Conservation (phyloP, 2,797 vertebrate genomes). For the Esox lucius region DNA sequence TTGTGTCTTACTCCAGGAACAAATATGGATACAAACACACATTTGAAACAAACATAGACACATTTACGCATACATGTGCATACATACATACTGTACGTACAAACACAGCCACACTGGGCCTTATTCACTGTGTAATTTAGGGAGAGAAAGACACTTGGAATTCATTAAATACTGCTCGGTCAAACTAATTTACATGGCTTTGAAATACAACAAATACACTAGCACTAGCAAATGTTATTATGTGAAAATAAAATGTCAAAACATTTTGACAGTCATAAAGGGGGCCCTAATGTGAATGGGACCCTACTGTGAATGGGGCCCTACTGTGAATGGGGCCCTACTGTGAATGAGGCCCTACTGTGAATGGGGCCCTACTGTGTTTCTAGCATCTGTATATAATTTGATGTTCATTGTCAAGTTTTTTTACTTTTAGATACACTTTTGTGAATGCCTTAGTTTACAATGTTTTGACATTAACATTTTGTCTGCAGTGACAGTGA, state of each 20-base stretch:
- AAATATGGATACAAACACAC: conserved; percentile 36
- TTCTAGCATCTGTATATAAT: conserved; percentile 18
- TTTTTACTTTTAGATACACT: too few species aligned
- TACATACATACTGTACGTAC: background rate
- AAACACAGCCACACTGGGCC: background rate
- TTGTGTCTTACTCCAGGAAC: conserved; percentile 31
- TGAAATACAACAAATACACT: conserved; percentile 5
- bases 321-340: background rate
- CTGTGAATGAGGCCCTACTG: too few species aligned
- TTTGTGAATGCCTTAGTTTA: conserved; percentile 1
- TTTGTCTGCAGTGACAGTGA: conserved; percentile 47
- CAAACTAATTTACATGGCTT: conserved; percentile 23
- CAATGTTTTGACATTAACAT: conserved; percentile 15
- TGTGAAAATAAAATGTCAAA: conserved; percentile 9
- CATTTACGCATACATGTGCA: background rate
- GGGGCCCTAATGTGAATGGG: background rate
- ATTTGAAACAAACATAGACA: background rate
- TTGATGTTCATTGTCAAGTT: conserved; percentile 15
- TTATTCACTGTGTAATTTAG: conserved; percentile 11
- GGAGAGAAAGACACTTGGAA: conserved; percentile 20
- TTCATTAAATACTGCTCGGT: conserved; percentile 18
- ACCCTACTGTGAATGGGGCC: too few species aligned
- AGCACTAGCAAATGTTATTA: conserved; percentile 15
- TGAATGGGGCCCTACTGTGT: too few species aligned
- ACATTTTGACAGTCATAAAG: conserved; percentile 22